Conservation (phyloP, 2,797 vertebrate species). For the Falco cherrug region DNA sequence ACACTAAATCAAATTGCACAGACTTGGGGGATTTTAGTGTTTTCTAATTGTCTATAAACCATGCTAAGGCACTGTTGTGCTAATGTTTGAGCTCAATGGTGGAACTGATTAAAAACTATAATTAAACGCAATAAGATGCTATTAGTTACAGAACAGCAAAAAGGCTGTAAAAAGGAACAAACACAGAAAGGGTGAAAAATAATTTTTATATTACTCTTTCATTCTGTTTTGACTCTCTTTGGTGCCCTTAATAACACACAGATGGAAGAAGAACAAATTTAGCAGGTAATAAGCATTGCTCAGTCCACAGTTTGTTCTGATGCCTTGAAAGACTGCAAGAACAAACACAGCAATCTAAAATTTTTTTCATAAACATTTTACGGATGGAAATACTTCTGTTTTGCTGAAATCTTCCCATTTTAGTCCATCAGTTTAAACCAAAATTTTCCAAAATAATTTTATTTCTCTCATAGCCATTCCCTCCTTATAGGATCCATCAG, state of each 20-base stretch:
- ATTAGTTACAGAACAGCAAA: background rate
- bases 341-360: background rate
- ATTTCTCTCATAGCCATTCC: background rate
- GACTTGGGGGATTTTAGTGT: background rate
- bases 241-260: background rate
- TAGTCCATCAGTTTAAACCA: background rate
- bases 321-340: background rate
- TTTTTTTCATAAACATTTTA: background rate
- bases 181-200: background rate
- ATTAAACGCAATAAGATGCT: background rate
- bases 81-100: background rate
- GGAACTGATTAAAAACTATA: background rate
- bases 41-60: background rate
- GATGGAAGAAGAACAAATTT: background rate
- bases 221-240: background rate
- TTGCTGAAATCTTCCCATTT: background rate
- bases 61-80: background rate
- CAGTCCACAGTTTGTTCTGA: background rate
- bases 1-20: background rate
- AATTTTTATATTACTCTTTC: background rate
- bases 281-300: background rate
- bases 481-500: background rate
- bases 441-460: background rate
- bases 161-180: background rate
- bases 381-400: accelerated